Evolutionary conservation across 35 echinoderm and acorn worm genomes (phyloP).

Genomic region (Patiria miniata): DNA sequence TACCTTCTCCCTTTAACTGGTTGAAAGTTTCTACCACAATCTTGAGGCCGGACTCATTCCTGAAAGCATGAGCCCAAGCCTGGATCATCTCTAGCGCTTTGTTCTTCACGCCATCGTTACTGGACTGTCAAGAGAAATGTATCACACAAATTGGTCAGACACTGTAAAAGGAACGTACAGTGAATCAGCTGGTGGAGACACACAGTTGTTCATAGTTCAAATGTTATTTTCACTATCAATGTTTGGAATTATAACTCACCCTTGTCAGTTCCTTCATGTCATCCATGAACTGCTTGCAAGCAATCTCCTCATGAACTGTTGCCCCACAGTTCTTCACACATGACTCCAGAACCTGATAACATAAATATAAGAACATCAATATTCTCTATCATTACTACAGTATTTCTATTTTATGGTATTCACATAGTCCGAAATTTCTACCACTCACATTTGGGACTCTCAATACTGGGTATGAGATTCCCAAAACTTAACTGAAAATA

Average conservation of each 20-base stretch:
- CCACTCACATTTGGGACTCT: too few species aligned
- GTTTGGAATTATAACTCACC: conserved; percentile 50
- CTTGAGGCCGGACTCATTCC: conserved; percentile 84
- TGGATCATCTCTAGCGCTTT: conserved; percentile 88
- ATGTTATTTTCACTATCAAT: too few species aligned
- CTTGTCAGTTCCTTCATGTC: conserved; percentile 86
- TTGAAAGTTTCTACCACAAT: conserved; percentile 89
- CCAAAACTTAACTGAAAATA: conserved; percentile 20
- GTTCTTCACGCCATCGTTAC: conserved; percentile 83
- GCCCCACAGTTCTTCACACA: conserved; percentile 97
- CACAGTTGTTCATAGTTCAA: not conserved
- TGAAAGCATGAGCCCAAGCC: conserved; percentile 92
- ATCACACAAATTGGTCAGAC: too few species aligned
- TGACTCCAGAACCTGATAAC: conserved; percentile 86
- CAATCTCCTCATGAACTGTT: conserved; percentile 90
- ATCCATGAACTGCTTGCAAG: conserved; percentile 84
- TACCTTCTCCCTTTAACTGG: conserved; percentile 93
- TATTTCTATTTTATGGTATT: too few species aligned
- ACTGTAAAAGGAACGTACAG: too few species aligned
- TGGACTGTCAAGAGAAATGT: conserved; percentile 63
- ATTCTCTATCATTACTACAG: too few species aligned
- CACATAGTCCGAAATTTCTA: too few species aligned
- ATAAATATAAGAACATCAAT: too few species aligned
- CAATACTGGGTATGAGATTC: too few species aligned
- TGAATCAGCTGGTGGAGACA: too few species aligned